Evolutionary conservation across 2,797 vertebrate species (phyloP), one percentile per base, ranked within the genome.

Genomic region (Heteromormyrus szaboi): DNA sequence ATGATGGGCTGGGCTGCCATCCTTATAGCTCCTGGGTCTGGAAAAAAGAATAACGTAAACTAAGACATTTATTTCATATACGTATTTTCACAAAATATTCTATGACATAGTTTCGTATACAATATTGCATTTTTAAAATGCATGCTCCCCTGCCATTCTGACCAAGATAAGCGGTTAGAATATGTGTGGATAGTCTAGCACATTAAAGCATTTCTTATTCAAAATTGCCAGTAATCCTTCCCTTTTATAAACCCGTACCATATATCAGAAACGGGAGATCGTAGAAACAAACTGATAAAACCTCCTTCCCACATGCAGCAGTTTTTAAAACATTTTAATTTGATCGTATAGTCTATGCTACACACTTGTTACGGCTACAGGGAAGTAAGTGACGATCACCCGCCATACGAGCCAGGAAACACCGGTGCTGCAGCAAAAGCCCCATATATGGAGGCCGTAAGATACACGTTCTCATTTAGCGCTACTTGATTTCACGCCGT

Each of bases 1-100:
- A 99, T 94, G 88, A 96, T 48, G 0, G 96, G 91, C 79, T 95
- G 91, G 0, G 91, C 92, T 22, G 97, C 94, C 97, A 98, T 98
- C 65, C 72, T 76, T 68, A 25, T 68, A 25, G 44, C 37, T 7
- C 6, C 72, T 33, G 3, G 41, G 29, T 65, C 89, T 89, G 72
- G 8, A n/a, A 46, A 90, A 89, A 89, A 7, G 37, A 25, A 50
- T 19, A 22, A 37, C 37, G 41, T 44, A 8, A 19, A 44, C 68
- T 7, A 76, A 79, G 37, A 19, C 37, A 79, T 79, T 41, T 44
- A 44, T 79, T 44, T n/a, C 1, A 79, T 8, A 79, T 41, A 44
- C 6, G 22, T 29, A 48, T 14, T 50, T 44, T 41, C 19, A 17
- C 44, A 1, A 56, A 29, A 86, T 54, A 54, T 7, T 29, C 8